These are phyloP conservation scores for Plodia interpunctella DNA, from an alignment of 1,140 invertebrate species.

Conservation along the genomic window DNA sequence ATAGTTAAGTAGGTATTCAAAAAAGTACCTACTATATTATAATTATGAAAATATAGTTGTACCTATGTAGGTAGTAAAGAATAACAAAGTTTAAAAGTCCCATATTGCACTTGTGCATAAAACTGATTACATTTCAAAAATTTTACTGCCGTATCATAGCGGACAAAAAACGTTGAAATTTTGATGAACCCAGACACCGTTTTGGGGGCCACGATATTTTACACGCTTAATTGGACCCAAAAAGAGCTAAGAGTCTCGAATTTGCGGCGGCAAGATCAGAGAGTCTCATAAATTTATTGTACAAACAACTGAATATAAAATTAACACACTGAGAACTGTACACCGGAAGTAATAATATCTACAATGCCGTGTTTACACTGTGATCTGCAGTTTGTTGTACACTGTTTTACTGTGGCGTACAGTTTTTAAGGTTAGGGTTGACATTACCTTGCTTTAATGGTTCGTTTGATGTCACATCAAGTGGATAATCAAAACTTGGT, in stretches of 20 bases:
- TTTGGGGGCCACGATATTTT: constrained; percentile 50
- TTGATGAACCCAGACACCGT: constrained; percentile 56
- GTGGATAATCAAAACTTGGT: constrained; percentile 23
- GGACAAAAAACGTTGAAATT: constrained; percentile 49
- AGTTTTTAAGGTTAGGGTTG: constrained; percentile 59
- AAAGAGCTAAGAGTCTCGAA: constrained; percentile 53
- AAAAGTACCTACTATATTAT: too few species aligned
- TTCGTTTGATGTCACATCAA: constrained; percentile 34
- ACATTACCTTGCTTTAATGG: constrained; percentile 67
- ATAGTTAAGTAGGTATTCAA: too few species aligned
- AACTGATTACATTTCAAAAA: constrained; percentile 20
- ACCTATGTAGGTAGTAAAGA: too few species aligned
- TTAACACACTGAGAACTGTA: too few species aligned
- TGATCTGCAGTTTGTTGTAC: too few species aligned
- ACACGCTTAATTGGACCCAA: constrained; percentile 63
- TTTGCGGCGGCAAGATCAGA: constrained; percentile 60
- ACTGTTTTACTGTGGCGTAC: not conserved
- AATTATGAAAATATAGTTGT: too few species aligned
- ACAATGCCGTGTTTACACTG: too few species aligned
- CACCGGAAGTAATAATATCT: too few species aligned
- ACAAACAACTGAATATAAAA: not conserved
- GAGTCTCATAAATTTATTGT: constrained; percentile 44
- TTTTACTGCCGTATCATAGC: constrained; percentile 38
- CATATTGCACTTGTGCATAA: too few species aligned
- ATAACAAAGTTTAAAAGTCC: too few species aligned